Evolutionary conservation across 2,113 vertebrate species (phyloP).

Genomic region (Mobula hypostoma): DNA sequence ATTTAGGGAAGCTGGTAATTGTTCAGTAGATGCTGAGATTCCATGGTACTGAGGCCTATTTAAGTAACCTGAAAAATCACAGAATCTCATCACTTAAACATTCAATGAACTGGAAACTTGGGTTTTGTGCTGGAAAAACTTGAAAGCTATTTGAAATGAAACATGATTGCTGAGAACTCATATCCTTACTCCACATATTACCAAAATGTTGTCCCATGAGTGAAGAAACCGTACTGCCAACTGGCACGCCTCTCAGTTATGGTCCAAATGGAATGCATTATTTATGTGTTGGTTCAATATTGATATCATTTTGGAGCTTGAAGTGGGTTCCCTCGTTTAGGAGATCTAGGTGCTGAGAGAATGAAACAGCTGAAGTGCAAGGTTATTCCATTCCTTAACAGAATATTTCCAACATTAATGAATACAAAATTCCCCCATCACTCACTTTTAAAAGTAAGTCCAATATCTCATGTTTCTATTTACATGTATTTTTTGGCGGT

Average conservation of each 20-base stretch:
- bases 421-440: background rate
- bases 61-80: background rate
- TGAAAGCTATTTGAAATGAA: background rate
- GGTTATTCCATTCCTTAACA: background rate
- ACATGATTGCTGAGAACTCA: background rate
- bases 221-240: background rate
- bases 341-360: background rate
- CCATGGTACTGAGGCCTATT: background rate
- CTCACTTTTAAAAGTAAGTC: background rate
- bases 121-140: background rate
- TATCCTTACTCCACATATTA: background rate
- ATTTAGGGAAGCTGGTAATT: background rate
- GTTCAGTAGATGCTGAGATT: background rate
- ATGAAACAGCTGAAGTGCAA: background rate
- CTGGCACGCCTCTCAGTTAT: background rate
- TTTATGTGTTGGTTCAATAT: background rate
- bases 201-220: background rate
- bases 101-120: background rate
- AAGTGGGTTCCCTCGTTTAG: background rate
- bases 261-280: background rate
- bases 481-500: background rate
- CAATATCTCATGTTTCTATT: background rate
- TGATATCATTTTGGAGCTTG: background rate
- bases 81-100: background rate
- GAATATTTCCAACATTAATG: background rate